Evolutionary conservation across 2,888 invertebrate species (phyloP), one percentile per base, ranked within the genome.

Genomic region (Orthosia incerta): DNA sequence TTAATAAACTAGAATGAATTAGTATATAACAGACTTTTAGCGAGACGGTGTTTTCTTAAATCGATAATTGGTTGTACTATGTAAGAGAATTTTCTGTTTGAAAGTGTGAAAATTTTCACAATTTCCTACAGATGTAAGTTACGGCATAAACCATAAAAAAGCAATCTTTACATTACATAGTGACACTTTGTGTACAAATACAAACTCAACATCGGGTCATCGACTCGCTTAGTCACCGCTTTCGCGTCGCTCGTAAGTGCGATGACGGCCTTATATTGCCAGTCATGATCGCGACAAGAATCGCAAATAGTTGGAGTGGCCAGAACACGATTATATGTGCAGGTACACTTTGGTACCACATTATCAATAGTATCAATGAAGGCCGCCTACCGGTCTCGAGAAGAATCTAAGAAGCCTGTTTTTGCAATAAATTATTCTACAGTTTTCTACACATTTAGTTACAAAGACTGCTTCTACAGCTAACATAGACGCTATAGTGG

Each of bases 161-260:
- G 20, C 15, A n/a, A 69, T 70, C 13, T 70, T 74, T 78, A 60
- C 76, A 76, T 86, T 76, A 75, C 77, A 64, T 50, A 84, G 81
- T 82, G 71, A 63, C 67, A 82, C 76, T 81, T 74, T 74, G 76
- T 72, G 65, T 71, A 83, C 88, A 87, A 87, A 88, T 71, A 83
- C 87, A 87, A 87, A 88, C 88, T 87, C 84, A 71, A 65, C 71
- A 70, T 66, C 72, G 80, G 92, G 92, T 93, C 93, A 86, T 87
- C 88, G 92, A 89, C 92, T 84, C 75, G 79, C 85, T 89, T 86
- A 91, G 88, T 90, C 89, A 90, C 84, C 80, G 88, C 90, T 91
- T 91, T 91, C 88, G 87, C 88, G 83, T 73, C 73, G 83, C 79
- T 82, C 82, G 80, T 82, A 79, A 79, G 70, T 82, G 71, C 76